Conservation (phyloP, 2,113 vertebrate genomes). For the Sula dactylatra region DNA sequence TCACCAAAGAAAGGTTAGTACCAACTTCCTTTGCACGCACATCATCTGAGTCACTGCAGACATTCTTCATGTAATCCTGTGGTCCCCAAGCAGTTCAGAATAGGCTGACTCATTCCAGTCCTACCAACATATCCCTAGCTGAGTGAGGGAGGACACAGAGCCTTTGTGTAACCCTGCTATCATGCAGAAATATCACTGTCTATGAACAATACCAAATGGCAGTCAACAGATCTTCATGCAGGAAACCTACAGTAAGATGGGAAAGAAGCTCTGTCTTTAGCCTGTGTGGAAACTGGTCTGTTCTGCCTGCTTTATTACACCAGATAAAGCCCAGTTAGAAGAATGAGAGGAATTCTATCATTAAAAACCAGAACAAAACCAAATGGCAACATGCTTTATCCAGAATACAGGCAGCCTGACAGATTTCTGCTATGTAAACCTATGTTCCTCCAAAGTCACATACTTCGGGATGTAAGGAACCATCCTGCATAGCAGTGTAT, state of each 20-base stretch:
- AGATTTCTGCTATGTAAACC: neutral
- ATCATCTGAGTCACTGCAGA: neutral
- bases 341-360: neutral
- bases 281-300: neutral
- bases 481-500: neutral
- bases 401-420: neutral
- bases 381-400: neutral
- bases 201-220: neutral
- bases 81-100: neutral
- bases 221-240: neutral
- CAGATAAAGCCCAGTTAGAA: neutral
- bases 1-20: neutral
- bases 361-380: neutral
- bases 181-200: neutral
- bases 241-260: neutral
- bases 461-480: neutral
- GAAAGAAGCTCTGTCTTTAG: neutral
- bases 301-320: neutral
- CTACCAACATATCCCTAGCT: neutral
- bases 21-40: neutral
- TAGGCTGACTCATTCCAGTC: neutral
- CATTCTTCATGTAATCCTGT: rapidly evolving
- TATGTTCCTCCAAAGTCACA: neutral
- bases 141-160: neutral
- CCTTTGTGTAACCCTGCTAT: neutral